A percentile compares a stretch with the other conserved stretches of the same genome.
These are phyloP conservation scores for Urechis unicinctus DNA, from an alignment of 2,888 invertebrate species.

Conservation along the genomic window DNA sequence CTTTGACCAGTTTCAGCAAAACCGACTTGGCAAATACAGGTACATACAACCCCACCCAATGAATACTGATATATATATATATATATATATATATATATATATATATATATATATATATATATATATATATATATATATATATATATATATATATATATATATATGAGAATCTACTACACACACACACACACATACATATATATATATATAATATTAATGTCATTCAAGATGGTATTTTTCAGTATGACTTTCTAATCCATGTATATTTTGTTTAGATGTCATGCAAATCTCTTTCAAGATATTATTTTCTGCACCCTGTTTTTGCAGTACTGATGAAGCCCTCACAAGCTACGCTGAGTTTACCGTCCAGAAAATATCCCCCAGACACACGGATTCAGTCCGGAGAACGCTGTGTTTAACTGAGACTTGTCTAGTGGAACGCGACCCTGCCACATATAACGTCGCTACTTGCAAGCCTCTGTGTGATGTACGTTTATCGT, in stretches of 20 bases:
- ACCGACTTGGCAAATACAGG: constrained; percentile 89
- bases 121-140: neutral
- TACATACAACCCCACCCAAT: no score
- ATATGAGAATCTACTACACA: no score
- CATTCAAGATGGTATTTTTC: no score
- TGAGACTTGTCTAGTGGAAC: constrained; percentile 89
- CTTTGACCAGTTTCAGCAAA: constrained; percentile 76
- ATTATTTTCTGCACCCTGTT: neutral
- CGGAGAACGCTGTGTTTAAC: constrained; percentile 86
- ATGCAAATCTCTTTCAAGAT: neutral
- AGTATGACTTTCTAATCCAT: no score
- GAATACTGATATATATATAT: no score
- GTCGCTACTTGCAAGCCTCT: constrained; percentile 71
- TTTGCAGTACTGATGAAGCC: constrained; percentile 80
- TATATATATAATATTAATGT: no score
- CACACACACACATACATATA: no score
- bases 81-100: no score
- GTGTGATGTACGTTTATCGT: constrained; percentile 52
- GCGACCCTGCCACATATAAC: constrained; percentile 94
- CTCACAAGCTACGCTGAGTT: constrained; percentile 96
- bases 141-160: no score
- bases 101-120: neutral
- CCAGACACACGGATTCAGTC: constrained; percentile 62
- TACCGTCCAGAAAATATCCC: constrained; percentile 83
- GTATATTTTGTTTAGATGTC: no score